Conservation (phyloP, 2,113 vertebrate genomes). For the Mesitornis unicolor region DNA sequence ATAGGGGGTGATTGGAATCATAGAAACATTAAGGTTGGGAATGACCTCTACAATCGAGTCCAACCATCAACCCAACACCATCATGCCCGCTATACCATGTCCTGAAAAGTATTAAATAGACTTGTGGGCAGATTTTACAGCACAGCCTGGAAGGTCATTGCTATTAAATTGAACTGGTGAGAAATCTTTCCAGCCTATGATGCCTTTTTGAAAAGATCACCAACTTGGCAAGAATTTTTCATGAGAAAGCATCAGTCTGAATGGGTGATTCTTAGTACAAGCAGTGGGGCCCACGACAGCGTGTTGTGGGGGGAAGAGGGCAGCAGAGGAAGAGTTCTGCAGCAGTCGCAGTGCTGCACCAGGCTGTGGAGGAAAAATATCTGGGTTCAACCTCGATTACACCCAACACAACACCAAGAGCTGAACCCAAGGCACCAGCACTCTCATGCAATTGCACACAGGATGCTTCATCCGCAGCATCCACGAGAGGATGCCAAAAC, state of each 20-base stretch:
- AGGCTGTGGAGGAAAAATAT: background rate
- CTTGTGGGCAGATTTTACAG: background rate
- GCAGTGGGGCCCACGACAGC: fast-evolving
- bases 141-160: background rate
- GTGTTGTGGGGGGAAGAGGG: background rate
- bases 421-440: background rate
- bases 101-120: background rate
- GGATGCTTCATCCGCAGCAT: background rate
- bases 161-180: background rate
- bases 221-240: background rate
- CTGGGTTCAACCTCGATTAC: background rate
- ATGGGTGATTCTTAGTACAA: fast-evolving
- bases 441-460: no score
- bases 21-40: no score
- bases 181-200: background rate
- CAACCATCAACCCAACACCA: no score
- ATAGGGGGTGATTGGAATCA: no score
- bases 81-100: no score
- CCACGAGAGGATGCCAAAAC: background rate
- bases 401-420: background rate
- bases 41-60: no score
- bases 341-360: background rate
- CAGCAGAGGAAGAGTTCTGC: background rate
- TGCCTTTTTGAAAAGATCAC: background rate
- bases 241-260: background rate